A percentile compares a stretch with the other conserved stretches of the same genome.
phyloP scores from a whole-genome alignment of 2,888 invertebrate species.

The Syritta pipiens region DNA sequence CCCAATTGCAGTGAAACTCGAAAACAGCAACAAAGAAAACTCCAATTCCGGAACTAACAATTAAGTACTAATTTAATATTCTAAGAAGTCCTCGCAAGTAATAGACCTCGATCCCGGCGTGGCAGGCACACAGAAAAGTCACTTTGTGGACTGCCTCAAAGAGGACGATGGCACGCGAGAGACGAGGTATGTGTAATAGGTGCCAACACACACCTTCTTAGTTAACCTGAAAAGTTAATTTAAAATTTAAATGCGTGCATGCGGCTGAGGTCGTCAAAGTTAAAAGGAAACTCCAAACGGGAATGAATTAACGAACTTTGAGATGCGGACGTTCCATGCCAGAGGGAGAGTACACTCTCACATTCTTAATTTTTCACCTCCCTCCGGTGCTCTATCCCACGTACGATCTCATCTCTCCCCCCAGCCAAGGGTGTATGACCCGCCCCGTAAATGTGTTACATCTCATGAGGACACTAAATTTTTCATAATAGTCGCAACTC shows the following conservation, averaged over 20 bases:
- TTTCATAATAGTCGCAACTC: conserved; percentile 65
- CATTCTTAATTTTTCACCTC: conserved; percentile 19
- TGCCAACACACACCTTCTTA: conserved; percentile 12
- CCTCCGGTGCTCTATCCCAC: conserved; percentile 16
- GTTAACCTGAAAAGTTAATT: conserved; percentile 56
- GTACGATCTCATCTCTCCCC: conserved; percentile 20
- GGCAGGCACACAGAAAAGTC: too few relatives aligned
- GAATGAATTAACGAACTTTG: conserved; percentile 64
- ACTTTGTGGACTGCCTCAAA: conserved; percentile 11
- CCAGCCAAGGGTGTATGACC: conserved; percentile 40
- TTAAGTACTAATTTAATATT: conserved; percentile 33
- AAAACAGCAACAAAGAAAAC: conserved; percentile 6
- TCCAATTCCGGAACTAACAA: conserved; percentile 32
- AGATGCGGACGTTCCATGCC: conserved; percentile 36
- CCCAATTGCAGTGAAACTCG: conserved; percentile 5
- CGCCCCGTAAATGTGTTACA: conserved; percentile 62
- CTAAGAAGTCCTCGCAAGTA: neutral
- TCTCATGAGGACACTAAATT: conserved; percentile 65
- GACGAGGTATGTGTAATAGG: neutral
- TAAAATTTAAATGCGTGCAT: conserved; percentile 65
- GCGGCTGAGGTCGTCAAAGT: conserved; percentile 61
- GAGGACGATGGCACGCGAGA: neutral
- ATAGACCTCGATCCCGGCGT: neutral
- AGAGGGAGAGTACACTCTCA: conserved; percentile 30
- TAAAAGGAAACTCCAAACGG: conserved; percentile 62